A percentile compares a stretch with the other conserved stretches of the same genome.
Evolutionary conservation across 2,797 vertebrate genomes (phyloP).

Genomic region (Onychomys arenicola): DNA sequence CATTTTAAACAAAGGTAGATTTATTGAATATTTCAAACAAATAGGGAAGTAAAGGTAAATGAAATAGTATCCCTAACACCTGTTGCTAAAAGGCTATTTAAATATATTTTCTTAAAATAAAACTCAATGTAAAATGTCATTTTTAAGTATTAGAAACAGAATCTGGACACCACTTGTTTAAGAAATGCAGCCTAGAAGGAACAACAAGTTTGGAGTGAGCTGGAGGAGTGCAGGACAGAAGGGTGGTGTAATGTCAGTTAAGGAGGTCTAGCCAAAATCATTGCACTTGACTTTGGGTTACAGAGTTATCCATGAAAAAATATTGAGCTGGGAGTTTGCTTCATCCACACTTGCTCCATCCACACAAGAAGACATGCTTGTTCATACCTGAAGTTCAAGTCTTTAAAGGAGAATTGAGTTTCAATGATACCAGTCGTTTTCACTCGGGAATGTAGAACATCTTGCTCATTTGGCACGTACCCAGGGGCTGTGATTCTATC

Average conservation of each 20-base stretch:
- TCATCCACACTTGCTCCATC: neutral
- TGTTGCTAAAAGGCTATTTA: slow-evolving; percentile 19
- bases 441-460: slow-evolving; percentile 87
- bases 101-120: slow-evolving; percentile 20
- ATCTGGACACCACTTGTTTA: neutral
- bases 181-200: neutral
- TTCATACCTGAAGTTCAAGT: slow-evolving; percentile 88
- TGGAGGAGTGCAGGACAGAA: neutral
- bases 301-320: neutral
- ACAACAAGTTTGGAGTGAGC: neutral
- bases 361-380: neutral
- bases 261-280: neutral
- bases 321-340: neutral
- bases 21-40: slow-evolving; percentile 57
- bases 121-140: neutral
- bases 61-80: neutral
- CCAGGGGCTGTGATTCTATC: slow-evolving; percentile 84
- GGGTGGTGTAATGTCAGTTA: accelerated
- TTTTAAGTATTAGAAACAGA: slow-evolving; percentile 41
- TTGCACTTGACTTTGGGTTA: neutral
- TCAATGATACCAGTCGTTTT: slow-evolving; percentile 90
- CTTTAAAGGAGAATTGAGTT: slow-evolving; percentile 90
- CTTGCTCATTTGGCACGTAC: slow-evolving; percentile 88
- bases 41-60: neutral
- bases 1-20: slow-evolving; percentile 60